Percentiles rank a stretch among this genome's conserved stretches.
phyloP scores from a whole-genome alignment of 92 coral and sea anemone genomes.

The Epizoanthus illoricatus region DNA sequence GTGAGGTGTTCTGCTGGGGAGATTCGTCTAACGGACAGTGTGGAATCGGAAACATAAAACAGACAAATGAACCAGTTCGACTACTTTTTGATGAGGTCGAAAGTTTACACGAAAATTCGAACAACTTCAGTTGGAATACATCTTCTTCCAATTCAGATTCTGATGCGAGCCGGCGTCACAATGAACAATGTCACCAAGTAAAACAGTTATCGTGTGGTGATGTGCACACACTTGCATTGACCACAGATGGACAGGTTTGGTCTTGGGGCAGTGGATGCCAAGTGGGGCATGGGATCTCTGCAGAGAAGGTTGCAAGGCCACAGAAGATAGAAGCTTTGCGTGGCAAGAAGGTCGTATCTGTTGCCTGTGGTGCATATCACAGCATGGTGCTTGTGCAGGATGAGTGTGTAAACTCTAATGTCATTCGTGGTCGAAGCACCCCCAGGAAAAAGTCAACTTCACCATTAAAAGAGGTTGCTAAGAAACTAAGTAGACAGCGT shows the following conservation, averaged over 20 bases:
- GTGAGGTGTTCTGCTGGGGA: slow-evolving; percentile 90
- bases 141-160: slow-evolving; percentile 12
- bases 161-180: not conserved
- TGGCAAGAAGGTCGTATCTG: slow-evolving; percentile 70
- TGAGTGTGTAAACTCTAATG: slow-evolving; percentile 20
- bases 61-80: slow-evolving; percentile 57
- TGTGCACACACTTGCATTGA: slow-evolving; percentile 76
- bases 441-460: slow-evolving; percentile 21
- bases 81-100: slow-evolving; percentile 56
- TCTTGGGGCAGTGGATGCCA: slow-evolving; percentile 96
- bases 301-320: slow-evolving; percentile 61
- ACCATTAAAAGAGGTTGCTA: slow-evolving; percentile 25
- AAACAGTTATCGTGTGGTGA: slow-evolving; percentile 87
- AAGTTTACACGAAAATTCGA: slow-evolving; percentile 5
- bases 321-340: slow-evolving; percentile 62
- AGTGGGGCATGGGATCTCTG: slow-evolving; percentile 68
- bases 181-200: slow-evolving; percentile 21
- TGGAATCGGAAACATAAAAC: slow-evolving; percentile 73
- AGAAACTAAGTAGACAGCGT: slow-evolving; percentile 31
- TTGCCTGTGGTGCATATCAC: slow-evolving; percentile 91
- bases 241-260: slow-evolving; percentile 81
- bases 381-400: slow-evolving; percentile 80
- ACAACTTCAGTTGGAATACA: not conserved
- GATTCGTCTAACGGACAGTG: slow-evolving; percentile 97
- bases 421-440: slow-evolving; percentile 25